Percentiles rank a stretch among this genome's conserved stretches.
phyloP scores from a whole-genome alignment of 35 echinoderm and acorn worm genomes.

The Patiria miniata region DNA sequence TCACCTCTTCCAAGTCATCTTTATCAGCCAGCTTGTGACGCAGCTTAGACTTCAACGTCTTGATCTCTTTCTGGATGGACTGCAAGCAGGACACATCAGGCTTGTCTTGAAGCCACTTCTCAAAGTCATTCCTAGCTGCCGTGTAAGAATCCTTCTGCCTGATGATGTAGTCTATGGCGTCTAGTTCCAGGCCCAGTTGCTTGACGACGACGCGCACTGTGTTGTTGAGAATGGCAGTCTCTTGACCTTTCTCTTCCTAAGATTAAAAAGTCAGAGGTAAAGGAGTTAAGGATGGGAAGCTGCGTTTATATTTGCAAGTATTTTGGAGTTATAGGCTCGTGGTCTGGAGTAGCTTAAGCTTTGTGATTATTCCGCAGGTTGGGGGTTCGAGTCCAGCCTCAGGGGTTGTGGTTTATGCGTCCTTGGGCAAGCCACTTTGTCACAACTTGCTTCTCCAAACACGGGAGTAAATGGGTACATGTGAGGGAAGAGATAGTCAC shows the following conservation, averaged over 20 bases:
- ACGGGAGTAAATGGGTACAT: no score
- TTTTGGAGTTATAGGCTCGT: neutral
- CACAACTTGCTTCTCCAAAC: no score
- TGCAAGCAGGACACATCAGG: slow-evolving; percentile 50
- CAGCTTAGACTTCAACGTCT: slow-evolving; percentile 19
- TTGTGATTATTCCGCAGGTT: no score
- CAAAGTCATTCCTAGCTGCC: neutral
- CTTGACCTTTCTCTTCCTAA: slow-evolving; percentile 35
- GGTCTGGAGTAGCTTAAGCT: neutral
- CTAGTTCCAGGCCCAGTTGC: neutral
- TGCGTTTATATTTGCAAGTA: neutral
- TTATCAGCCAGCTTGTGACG: slow-evolving; percentile 55
- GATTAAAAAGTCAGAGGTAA: neutral
- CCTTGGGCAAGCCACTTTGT: no score
- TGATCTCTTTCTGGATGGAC: slow-evolving; percentile 40
- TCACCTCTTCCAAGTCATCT: slow-evolving; percentile 54
- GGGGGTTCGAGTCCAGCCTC: no score
- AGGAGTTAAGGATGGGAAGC: neutral
- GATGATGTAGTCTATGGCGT: slow-evolving; percentile 7
- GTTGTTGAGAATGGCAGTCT: slow-evolving; percentile 5
- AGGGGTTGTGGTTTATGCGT: no score
- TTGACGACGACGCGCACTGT: slow-evolving; percentile 8
- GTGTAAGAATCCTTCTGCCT: neutral
- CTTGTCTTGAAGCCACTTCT: slow-evolving; percentile 32
- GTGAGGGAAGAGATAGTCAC: no score